Evolutionary conservation across 2,797 vertebrate species (phyloP).

Genomic region (Oreonectes daqikongensis): DNA sequence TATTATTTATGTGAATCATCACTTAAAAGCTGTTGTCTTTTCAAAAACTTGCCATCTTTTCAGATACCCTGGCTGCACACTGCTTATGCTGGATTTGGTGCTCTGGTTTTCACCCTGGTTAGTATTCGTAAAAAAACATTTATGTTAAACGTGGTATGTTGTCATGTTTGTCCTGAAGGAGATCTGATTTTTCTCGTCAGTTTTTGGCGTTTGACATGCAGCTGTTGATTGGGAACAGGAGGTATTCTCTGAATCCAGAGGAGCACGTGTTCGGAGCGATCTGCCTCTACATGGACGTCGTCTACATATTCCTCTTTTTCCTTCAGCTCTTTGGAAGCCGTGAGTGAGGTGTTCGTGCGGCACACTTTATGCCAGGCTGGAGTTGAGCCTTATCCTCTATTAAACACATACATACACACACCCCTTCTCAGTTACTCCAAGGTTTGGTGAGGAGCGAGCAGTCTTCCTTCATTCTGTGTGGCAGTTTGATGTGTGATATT

Average conservation of each 20-base stretch:
- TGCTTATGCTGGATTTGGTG: conserved; percentile 62
- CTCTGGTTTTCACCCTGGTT: conserved; percentile 62
- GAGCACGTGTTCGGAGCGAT: conserved; percentile 65
- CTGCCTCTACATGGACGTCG: conserved; percentile 66
- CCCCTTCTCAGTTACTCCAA: conserved; percentile 40
- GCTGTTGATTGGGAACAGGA: conserved; percentile 63
- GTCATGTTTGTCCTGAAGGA: not conserved
- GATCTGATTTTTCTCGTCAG: conserved; percentile 33
- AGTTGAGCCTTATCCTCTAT: conserved; percentile 8
- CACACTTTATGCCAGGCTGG: not conserved
- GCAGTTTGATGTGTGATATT: conserved; percentile 39
- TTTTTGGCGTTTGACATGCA: conserved; percentile 63
- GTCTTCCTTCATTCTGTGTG: conserved; percentile 49
- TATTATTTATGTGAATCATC: not conserved
- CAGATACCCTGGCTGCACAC: conserved; percentile 64
- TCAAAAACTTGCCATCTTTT: not conserved
- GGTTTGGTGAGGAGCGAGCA: conserved; percentile 27
- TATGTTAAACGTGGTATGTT: too few species aligned
- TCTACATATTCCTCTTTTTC: conserved; percentile 66
- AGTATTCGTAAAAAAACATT: too few species aligned
- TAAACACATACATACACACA: conserved; percentile 25
- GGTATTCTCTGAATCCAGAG: conserved; percentile 63
- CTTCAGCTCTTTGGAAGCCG: conserved; percentile 62
- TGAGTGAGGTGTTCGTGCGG: conserved; percentile 46
- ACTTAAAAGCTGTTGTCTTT: not conserved